Percentiles rank a stretch among this genome's conserved stretches.
Conservation (phyloP, 2,797 vertebrate genomes). For the Danionella dracula region DNA sequence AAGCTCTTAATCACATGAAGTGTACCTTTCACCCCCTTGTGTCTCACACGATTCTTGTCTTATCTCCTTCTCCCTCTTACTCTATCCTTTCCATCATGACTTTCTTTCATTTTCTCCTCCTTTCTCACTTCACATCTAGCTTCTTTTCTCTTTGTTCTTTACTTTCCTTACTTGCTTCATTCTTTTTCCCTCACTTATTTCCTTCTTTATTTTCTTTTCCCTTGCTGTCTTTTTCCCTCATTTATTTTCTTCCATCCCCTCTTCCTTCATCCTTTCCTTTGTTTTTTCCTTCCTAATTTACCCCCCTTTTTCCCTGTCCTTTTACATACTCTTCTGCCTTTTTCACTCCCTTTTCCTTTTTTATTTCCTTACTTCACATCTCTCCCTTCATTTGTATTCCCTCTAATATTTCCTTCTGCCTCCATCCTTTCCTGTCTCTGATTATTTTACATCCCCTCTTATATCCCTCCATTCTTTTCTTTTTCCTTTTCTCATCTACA, state of each 20-base stretch:
- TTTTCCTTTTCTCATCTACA: constrained; percentile 33
- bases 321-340: neutral
- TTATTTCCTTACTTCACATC: constrained; percentile 47
- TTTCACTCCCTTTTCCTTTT: constrained; percentile 3
- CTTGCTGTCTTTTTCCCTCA: constrained; percentile 42
- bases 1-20: too few relatives aligned
- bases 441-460: constrained; percentile 18
- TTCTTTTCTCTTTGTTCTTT: too few relatives aligned
- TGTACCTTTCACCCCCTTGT: too few relatives aligned
- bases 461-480: neutral
- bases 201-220: neutral
- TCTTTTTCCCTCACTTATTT: too few relatives aligned
- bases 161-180: too few relatives aligned
- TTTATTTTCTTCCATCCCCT: constrained; percentile 20
- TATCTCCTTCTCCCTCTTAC: too few relatives aligned
- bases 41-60: too few relatives aligned
- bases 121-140: too few relatives aligned
- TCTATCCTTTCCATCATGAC: too few relatives aligned
- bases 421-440: neutral
- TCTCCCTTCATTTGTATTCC: neutral
- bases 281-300: constrained; percentile 14
- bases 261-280: neutral
- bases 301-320: neutral
- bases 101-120: too few relatives aligned
- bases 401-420: neutral